Evolutionary conservation across 2,888 invertebrate species (phyloP), one percentile per base, ranked within the genome.

Genomic region (Andrena haemorrhoa): DNA sequence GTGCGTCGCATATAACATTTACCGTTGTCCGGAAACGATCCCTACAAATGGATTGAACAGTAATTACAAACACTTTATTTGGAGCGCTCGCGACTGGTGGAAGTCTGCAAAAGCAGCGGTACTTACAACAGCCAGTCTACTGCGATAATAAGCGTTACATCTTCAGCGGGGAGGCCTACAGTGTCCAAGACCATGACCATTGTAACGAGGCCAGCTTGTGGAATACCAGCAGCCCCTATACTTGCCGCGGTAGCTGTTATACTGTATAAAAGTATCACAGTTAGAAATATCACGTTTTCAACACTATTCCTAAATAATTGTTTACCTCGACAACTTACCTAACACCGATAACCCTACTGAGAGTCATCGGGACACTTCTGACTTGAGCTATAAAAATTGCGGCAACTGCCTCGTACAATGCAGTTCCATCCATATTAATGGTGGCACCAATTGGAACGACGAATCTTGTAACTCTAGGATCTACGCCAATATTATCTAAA

Each of bases 1-100:
- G 94, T 12, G 98, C 97, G 94, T 99, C 99, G 90, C 99, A 99
- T 94, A 98, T 96, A 47, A 99, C 99, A 94, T 99, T 99, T 90
- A 99, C 96, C 91, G 98, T 96, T 92, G 98, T 96, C 93, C 98
- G 96, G 96, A 97, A 98, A 88, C 98, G 96, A 94, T 98, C 97
- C 82, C 98, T 98, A 93, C 12, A 74, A 69, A 65, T 26, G 33
- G 68, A 69, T 78, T 12, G 1, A 51, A 8, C 2, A n/a, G 49
- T 63, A 23, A 53, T 41, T 58, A 49, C 3, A 29, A 56, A 41
- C 12, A 77, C 29, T 29, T 12, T 23, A 33, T 10, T 10, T 10
- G 4, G 16, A 16, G 3, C 1, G 23, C 1, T 68, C 2, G 23
- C n/a, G 8, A 51, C 8, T 41, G 41, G 16, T 0, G 41, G 41